phyloP scores from a whole-genome alignment of 2,888 invertebrate genomes.

The Prenolepis imparis region DNA sequence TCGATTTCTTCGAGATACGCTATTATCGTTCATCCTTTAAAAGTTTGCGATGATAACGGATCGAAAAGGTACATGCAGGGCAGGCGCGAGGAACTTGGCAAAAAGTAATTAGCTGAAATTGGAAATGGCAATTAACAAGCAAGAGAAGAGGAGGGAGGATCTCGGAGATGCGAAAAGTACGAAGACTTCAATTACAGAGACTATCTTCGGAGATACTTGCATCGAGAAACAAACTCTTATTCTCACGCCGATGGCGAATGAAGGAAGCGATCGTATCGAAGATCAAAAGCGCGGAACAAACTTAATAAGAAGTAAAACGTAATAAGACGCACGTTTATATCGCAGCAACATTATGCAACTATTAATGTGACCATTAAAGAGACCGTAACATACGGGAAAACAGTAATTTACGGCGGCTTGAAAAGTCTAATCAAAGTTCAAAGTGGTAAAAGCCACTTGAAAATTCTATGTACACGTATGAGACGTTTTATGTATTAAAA shows the following conservation, averaged over 20 bases:
- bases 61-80: constrained; percentile 39
- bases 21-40: constrained; percentile 19
- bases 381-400: background rate
- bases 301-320: background rate
- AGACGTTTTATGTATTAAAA: too few relatives aligned
- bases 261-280: constrained; percentile 22
- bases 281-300: background rate
- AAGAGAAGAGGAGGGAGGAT: constrained; percentile 14
- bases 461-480: too few relatives aligned
- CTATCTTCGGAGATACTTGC: constrained; percentile 67
- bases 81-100: constrained; percentile 17
- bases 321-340: background rate
- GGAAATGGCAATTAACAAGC: constrained; percentile 69
- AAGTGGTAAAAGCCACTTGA: background rate
- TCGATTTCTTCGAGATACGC: constrained; percentile 35
- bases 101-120: constrained; percentile 79
- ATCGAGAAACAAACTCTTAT: constrained; percentile 40
- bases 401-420: background rate
- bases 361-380: constrained; percentile 8
- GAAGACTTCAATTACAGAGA: constrained; percentile 74
- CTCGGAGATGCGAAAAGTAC: constrained; percentile 64
- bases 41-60: constrained; percentile 37
- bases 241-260: constrained; percentile 28
- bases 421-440: background rate
- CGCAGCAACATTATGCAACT: background rate